Evolutionary conservation across 37 sponge, comb jelly and placozoan genomes (phyloP).

Genomic region (Bolinopsis microptera): DNA sequence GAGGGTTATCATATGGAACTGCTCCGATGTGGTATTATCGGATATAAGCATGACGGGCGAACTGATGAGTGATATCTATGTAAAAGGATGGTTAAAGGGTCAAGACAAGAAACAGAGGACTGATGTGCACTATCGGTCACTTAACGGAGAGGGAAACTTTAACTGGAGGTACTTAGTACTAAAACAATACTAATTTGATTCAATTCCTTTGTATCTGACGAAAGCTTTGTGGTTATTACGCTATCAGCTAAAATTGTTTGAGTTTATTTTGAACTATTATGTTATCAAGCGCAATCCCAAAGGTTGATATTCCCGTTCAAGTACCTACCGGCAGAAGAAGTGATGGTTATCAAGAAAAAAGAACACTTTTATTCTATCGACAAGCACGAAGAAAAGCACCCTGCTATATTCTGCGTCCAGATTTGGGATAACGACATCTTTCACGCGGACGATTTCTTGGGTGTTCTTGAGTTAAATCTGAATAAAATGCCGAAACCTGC

Average conservation of each 20-base stretch:
- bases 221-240: too few relatives aligned
- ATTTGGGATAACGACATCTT: constrained; percentile 75
- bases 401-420: constrained; percentile 66
- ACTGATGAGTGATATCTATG: constrained; percentile 67
- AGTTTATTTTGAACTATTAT: too few relatives aligned
- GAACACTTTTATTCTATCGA: constrained; percentile 70
- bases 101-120: constrained; percentile 69
- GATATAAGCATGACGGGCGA: constrained; percentile 66
- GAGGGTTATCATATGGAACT: constrained; percentile 69
- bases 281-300: too few relatives aligned
- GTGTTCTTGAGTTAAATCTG: constrained; percentile 66
- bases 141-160: constrained; percentile 73
- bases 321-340: constrained; percentile 71
- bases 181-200: too few relatives aligned
- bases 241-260: too few relatives aligned
- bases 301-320: constrained; percentile 73
- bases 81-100: constrained; percentile 69
- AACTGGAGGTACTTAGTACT: constrained; percentile 75
- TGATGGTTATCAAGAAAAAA: constrained; percentile 67
- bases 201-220: too few relatives aligned
- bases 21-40: constrained; percentile 48
- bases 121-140: constrained; percentile 71
- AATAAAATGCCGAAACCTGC: constrained; percentile 55
- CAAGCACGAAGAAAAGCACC: constrained; percentile 64
- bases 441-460: constrained; percentile 68